These are phyloP conservation scores for Ptilodon capucinus DNA, from an alignment of 2,888 invertebrate species.

Conservation along the genomic window DNA sequence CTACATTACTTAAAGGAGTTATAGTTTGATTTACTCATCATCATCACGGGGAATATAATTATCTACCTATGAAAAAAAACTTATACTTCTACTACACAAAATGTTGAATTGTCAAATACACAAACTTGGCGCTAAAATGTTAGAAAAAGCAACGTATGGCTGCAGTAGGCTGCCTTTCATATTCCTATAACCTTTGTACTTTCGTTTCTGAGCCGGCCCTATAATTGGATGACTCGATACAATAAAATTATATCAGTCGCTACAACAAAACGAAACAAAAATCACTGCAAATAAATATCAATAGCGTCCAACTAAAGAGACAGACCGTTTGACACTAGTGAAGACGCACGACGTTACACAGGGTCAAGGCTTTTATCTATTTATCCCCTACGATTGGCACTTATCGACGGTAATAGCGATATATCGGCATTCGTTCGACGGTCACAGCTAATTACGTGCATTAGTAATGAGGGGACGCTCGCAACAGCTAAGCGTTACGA, in stretches of 20 bases:
- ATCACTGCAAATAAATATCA: conserved; percentile 38
- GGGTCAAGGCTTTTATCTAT: conserved; percentile 60
- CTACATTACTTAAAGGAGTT: too few species aligned
- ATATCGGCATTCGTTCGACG: conserved; percentile 65
- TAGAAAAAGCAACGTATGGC: too few species aligned
- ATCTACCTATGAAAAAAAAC: too few species aligned
- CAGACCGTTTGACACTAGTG: conserved; percentile 63
- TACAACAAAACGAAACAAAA: conserved; percentile 4
- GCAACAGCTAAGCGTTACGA: conserved; percentile 19
- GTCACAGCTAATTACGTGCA: conserved; percentile 73
- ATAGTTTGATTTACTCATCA: too few species aligned
- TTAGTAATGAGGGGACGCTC: conserved; percentile 67
- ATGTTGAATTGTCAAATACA: too few species aligned
- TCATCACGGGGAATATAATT: too few species aligned
- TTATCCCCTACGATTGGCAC: conserved; percentile 56
- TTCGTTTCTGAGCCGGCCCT: too few species aligned
- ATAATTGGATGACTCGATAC: too few species aligned
- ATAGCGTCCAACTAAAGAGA: conserved; percentile 27
- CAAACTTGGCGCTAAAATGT: too few species aligned
- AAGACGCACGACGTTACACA: conserved; percentile 52
- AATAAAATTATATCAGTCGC: conserved; percentile 9
- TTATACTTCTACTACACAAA: too few species aligned
- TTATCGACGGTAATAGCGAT: conserved; percentile 75
- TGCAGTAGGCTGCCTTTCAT: too few species aligned
- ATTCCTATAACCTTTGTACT: too few species aligned